Conservation (phyloP, 2,888 invertebrate species). For the Agrochola circellaris region DNA sequence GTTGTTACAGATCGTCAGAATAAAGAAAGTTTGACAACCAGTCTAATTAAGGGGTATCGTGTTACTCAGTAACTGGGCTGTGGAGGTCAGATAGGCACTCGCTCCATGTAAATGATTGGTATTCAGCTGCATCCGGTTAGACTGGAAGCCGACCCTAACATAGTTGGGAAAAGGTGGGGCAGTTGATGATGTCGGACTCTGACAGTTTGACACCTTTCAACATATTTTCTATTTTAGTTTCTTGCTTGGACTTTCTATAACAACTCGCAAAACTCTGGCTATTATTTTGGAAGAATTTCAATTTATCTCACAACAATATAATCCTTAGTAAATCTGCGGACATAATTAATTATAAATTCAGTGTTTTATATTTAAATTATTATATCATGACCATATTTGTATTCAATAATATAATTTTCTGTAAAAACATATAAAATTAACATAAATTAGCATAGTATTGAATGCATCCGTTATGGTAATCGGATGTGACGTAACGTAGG, state of each 20-base stretch:
- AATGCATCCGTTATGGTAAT: conserved; percentile 52
- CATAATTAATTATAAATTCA: conserved; percentile 11
- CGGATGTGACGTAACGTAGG: conserved; percentile 56
- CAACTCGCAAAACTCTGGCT: background rate
- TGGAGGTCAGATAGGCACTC: too few relatives aligned
- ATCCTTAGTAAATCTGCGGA: background rate
- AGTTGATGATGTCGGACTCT: background rate
- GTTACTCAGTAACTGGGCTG: too few relatives aligned
- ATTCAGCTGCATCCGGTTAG: too few relatives aligned
- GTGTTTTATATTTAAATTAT: background rate
- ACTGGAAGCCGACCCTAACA: too few relatives aligned
- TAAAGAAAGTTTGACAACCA: too few relatives aligned
- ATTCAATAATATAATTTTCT: conserved; percentile 13
- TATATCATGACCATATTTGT: background rate
- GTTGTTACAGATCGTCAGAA: too few relatives aligned
- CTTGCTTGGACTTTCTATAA: conserved; percentile 12
- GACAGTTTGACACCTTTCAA: background rate
- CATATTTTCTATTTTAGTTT: background rate
- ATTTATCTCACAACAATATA: background rate
- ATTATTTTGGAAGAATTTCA: conserved; percentile 7
- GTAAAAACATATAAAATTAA: background rate
- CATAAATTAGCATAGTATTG: conserved; percentile 33
- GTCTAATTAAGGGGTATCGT: too few relatives aligned
- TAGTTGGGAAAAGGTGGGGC: too few relatives aligned
- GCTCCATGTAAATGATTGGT: too few relatives aligned